phyloP scores from a whole-genome alignment of 2,113 vertebrate genomes.

The Thunnus thynnus region DNA sequence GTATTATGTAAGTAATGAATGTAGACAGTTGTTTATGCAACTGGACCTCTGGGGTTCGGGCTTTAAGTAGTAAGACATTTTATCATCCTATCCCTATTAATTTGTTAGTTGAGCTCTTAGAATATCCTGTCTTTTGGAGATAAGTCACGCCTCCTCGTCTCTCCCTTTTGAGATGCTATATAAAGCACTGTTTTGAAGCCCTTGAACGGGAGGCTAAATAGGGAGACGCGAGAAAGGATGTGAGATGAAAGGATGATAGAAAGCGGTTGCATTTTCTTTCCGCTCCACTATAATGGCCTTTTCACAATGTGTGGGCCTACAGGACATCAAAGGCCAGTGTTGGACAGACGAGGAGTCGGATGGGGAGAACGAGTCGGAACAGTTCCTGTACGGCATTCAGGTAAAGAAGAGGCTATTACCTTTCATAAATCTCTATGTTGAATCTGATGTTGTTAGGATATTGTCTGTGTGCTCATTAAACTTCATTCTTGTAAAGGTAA shows the following conservation, averaged over 20 bases:
- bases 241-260: constrained; percentile 67
- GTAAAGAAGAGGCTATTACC: constrained; percentile 75
- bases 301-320: constrained; percentile 71
- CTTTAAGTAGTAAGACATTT: neutral
- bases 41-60: neutral
- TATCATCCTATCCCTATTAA: constrained; percentile 20
- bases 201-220: constrained; percentile 58
- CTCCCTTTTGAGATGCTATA: constrained; percentile 59
- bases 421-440: neutral
- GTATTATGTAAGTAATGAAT: too few relatives aligned
- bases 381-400: constrained; percentile 98
- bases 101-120: constrained; percentile 32
- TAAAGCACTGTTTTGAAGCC: constrained; percentile 71
- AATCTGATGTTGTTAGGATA: constrained; percentile 1
- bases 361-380: constrained; percentile 97
- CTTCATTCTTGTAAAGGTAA: too few relatives aligned
- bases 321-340: constrained; percentile 98
- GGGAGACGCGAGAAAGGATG: constrained; percentile 63
- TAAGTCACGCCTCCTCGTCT: constrained; percentile 27
- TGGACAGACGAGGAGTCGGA: constrained; percentile 99
- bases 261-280: constrained; percentile 53
- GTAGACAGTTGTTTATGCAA: constrained; percentile 8
- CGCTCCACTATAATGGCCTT: constrained; percentile 61
- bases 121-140: constrained; percentile 40
- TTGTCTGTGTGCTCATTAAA: neutral